Conservation (phyloP, 1,140 invertebrate genomes). For the Drosophila serrata region DNA sequence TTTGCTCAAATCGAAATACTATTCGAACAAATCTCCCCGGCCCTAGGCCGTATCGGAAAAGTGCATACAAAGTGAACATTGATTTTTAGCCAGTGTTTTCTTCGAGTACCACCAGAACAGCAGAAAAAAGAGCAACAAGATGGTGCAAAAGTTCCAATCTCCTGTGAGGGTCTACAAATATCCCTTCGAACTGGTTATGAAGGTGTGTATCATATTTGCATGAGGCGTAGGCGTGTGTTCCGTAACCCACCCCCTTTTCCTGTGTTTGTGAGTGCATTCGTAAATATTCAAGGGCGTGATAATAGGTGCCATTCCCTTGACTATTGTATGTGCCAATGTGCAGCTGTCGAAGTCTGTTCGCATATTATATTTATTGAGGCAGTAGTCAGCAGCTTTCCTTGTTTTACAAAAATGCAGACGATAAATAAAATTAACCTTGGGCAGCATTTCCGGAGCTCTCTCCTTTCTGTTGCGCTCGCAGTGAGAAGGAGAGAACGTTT, state of each 20-base stretch:
- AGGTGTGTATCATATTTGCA: slow-evolving; percentile 89
- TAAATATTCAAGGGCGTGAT: slow-evolving; percentile 8
- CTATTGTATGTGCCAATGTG: slow-evolving; percentile 2
- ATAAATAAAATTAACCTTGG: slow-evolving; percentile 78
- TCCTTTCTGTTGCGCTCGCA: slow-evolving; percentile 21
- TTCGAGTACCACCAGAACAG: background rate
- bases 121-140: slow-evolving; percentile 85
- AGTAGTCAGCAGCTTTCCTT: slow-evolving; percentile 8
- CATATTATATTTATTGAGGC: background rate
- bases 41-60: slow-evolving; percentile 7
- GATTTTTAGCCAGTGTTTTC: slow-evolving; percentile 7
- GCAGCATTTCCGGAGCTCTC: slow-evolving; percentile 6
- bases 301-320: slow-evolving; percentile 6
- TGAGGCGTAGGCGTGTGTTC: slow-evolving; percentile 37
- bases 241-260: background rate
- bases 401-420: slow-evolving; percentile 55
- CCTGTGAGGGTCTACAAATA: slow-evolving; percentile 98
- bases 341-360: slow-evolving; percentile 12
- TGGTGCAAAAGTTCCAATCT: slow-evolving; percentile 99
- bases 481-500: slow-evolving; percentile 2
- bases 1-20: background rate
- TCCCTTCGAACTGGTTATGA: slow-evolving; percentile 98
- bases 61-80: slow-evolving; percentile 11
- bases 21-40: background rate
- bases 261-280: slow-evolving; percentile 9